Evolutionary conservation across 2,113 vertebrate genomes (phyloP).

Genomic region (Mirounga angustirostris): DNA sequence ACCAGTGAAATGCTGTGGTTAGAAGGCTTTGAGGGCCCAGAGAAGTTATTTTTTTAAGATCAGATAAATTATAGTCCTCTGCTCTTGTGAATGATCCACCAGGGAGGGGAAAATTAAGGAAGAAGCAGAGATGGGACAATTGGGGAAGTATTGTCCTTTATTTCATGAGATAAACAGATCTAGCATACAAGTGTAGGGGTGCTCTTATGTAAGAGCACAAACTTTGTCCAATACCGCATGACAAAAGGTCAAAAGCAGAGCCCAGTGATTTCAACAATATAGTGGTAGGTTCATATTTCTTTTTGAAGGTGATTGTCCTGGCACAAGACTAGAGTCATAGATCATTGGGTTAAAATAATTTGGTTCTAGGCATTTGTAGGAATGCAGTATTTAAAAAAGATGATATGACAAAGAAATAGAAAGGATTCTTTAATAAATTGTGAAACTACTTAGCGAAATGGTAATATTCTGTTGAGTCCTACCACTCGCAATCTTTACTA

Average conservation of each 20-base stretch:
- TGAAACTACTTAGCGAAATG: background rate
- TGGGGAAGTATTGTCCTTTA: background rate
- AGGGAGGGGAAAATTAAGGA: background rate
- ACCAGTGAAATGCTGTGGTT: background rate
- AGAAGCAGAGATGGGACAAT: background rate
- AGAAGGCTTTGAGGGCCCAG: background rate
- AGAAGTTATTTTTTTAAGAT: background rate
- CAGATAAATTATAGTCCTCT: background rate
- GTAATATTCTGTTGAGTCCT: background rate
- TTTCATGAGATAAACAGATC: background rate
- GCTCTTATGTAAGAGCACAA: background rate
- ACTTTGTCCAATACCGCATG: background rate
- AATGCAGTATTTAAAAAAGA: constrained; percentile 38
- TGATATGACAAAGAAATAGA: constrained; percentile 19
- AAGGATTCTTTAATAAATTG: constrained; percentile 16
- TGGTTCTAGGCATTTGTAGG: background rate
- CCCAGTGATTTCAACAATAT: background rate
- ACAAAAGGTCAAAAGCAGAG: background rate
- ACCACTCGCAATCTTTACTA: background rate
- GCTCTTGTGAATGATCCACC: background rate
- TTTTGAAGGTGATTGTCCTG: background rate
- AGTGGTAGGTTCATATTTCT: background rate
- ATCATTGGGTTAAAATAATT: background rate
- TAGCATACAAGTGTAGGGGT: background rate
- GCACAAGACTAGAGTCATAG: background rate